phyloP scores from a whole-genome alignment of 2,888 invertebrate genomes.

The Craniophora ligustri region DNA sequence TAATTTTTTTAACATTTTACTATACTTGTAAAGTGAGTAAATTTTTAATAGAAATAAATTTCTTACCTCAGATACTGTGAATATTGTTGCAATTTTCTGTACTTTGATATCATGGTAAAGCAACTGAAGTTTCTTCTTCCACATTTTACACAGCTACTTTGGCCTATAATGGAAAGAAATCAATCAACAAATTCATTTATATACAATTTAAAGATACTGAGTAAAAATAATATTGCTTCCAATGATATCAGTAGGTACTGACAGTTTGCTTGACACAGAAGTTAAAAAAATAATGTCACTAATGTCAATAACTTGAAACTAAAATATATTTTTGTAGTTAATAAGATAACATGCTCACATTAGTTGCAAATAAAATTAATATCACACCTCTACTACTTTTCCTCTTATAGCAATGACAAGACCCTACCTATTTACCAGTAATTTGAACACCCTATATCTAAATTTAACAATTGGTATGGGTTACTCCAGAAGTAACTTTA shows the following conservation, averaged over 20 bases:
- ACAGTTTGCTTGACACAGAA: constrained; percentile 71
- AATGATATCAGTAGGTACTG: constrained; percentile 51
- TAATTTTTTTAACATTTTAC: neutral
- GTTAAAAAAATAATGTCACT: constrained; percentile 64
- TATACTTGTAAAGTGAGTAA: neutral
- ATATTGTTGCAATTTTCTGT: constrained; percentile 27
- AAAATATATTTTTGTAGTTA: constrained; percentile 43
- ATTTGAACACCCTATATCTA: too few relatives aligned
- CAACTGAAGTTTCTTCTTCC: constrained; percentile 31
- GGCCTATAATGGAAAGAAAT: constrained; percentile 43
- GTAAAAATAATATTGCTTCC: constrained; percentile 33
- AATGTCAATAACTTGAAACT: constrained; percentile 59
- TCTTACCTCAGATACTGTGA: constrained; percentile 54
- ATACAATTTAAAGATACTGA: constrained; percentile 30
- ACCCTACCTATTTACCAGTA: too few relatives aligned
- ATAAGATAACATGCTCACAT: constrained; percentile 30
- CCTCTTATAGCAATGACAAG: too few relatives aligned
- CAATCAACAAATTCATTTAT: constrained; percentile 34
- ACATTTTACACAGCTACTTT: constrained; percentile 39
- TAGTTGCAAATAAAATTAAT: constrained; percentile 1
- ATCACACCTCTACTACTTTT: constrained; percentile 3
- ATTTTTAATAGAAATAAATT: constrained; percentile 9
- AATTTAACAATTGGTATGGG: too few relatives aligned
- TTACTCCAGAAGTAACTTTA: too few relatives aligned
- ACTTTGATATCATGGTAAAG: constrained; percentile 32